Conservation (phyloP, 2,888 invertebrate genomes). For the Melitaea athalia region DNA sequence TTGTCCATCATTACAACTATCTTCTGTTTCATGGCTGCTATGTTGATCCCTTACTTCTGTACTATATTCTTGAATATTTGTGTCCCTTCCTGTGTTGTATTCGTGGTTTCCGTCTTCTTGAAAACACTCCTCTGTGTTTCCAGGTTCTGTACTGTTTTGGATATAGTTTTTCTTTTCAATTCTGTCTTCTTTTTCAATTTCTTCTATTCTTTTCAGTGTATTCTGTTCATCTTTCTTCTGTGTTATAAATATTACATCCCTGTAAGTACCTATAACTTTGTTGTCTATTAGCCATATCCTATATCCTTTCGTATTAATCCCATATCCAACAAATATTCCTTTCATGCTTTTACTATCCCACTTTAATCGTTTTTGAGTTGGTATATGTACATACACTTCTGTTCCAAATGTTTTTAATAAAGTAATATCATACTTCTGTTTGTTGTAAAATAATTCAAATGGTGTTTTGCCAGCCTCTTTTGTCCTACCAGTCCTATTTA, state of each 20-base stretch:
- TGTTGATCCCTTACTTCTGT: not conserved
- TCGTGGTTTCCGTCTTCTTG: not conserved
- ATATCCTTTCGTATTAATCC: constrained; percentile 7
- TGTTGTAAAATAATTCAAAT: constrained; percentile 5
- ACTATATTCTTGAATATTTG: not conserved
- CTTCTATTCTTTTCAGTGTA: not conserved
- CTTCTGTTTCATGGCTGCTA: not conserved
- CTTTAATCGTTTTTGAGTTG: constrained; percentile 6
- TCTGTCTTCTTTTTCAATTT: not conserved
- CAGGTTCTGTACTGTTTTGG: not conserved
- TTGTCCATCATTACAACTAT: not conserved
- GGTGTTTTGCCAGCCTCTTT: constrained; percentile 1
- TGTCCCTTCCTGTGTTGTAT: not conserved
- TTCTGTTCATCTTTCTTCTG: not conserved
- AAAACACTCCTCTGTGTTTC: not conserved
- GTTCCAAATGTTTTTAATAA: constrained; percentile 6
- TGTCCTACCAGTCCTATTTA: not conserved
- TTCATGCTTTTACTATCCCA: constrained; percentile 6
- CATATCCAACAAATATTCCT: constrained; percentile 9
- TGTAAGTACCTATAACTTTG: constrained; percentile 1
- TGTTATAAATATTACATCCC: constrained; percentile 1
- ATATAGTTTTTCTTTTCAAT: not conserved
- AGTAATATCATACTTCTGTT: constrained; percentile 4
- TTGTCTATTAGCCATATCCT: constrained; percentile 2
- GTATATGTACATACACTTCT: constrained; percentile 7